A percentile compares a stretch with the other conserved stretches of the same genome.
Evolutionary conservation across 2,888 invertebrate species (phyloP).

Genomic region (Drosophila greeni): DNA sequence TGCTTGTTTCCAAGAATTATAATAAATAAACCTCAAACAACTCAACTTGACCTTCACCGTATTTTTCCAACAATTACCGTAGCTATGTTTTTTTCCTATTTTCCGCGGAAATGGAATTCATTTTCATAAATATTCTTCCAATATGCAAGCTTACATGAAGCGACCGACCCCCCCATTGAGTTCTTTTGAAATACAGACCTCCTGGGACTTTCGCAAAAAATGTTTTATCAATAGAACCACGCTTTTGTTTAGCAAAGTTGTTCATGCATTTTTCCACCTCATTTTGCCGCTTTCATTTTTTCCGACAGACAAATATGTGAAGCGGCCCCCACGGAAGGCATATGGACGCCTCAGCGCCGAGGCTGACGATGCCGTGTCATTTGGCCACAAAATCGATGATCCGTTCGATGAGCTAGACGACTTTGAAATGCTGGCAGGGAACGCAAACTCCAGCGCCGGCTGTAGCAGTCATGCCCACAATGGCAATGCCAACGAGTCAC

Average conservation of each 20-base stretch:
- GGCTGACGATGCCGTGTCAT: constrained; percentile 76
- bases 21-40: not conserved
- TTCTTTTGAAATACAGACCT: constrained; percentile 4
- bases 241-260: constrained; percentile 19
- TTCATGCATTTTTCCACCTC: constrained; percentile 37
- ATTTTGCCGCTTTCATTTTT: constrained; percentile 29
- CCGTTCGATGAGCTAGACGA: constrained; percentile 78
- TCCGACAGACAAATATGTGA: constrained; percentile 77
- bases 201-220: constrained; percentile 7
- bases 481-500: constrained; percentile 36
- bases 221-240: constrained; percentile 38
- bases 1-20: not conserved
- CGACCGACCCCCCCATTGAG: constrained; percentile 3
- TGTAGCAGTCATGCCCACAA: constrained; percentile 44
- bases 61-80: not conserved
- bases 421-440: constrained; percentile 75
- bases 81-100: not conserved
- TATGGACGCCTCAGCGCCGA: constrained; percentile 78
- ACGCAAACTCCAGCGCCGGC: constrained; percentile 51
- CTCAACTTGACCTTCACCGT: not conserved
- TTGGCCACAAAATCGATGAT: constrained; percentile 78
- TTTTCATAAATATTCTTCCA: constrained; percentile 3
- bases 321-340: constrained; percentile 78
- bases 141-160: constrained; percentile 2
- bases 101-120: not conserved